phyloP scores from a whole-genome alignment of 2,888 invertebrate genomes.

The Lepetodrilus schrolli region DNA sequence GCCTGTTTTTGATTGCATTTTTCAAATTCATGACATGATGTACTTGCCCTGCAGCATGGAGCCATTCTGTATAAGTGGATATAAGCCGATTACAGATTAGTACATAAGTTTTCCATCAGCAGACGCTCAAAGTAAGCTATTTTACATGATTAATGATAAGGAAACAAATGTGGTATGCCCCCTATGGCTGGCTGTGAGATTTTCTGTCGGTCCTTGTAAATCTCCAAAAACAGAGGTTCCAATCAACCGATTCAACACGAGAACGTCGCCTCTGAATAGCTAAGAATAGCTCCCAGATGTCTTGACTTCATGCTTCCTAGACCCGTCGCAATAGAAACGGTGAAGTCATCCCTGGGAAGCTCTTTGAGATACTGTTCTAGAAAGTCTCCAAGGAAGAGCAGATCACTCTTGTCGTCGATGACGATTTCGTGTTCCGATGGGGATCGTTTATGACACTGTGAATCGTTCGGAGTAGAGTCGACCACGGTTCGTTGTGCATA shows the following conservation, averaged over 20 bases:
- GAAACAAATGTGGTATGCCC: background rate
- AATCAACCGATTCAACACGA: constrained; percentile 34
- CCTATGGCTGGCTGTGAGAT: constrained; percentile 34
- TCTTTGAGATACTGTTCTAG: constrained; percentile 25
- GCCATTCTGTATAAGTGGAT: no score
- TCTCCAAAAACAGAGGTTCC: constrained; percentile 33
- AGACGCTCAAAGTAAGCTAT: background rate
- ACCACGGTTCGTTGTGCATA: constrained; percentile 36
- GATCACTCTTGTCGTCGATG: constrained; percentile 33
- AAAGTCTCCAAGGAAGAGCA: constrained; percentile 7
- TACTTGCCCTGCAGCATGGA: no score
- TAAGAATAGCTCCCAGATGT: constrained; percentile 20
- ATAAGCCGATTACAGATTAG: no score
- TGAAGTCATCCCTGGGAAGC: constrained; percentile 17
- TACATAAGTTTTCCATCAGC: no score
- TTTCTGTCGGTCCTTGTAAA: constrained; percentile 28
- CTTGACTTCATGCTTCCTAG: constrained; percentile 35
- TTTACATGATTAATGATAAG: background rate
- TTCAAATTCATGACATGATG: background rate
- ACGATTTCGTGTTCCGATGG: constrained; percentile 28
- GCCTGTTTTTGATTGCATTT: no score
- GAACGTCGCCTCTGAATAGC: constrained; percentile 13
- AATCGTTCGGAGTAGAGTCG: constrained; percentile 30
- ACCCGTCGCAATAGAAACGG: constrained; percentile 5
- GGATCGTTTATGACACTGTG: constrained; percentile 29